Base-by-base conservation (phyloP, 2,888 invertebrate species). In the Chorisops tibialis region DNA sequence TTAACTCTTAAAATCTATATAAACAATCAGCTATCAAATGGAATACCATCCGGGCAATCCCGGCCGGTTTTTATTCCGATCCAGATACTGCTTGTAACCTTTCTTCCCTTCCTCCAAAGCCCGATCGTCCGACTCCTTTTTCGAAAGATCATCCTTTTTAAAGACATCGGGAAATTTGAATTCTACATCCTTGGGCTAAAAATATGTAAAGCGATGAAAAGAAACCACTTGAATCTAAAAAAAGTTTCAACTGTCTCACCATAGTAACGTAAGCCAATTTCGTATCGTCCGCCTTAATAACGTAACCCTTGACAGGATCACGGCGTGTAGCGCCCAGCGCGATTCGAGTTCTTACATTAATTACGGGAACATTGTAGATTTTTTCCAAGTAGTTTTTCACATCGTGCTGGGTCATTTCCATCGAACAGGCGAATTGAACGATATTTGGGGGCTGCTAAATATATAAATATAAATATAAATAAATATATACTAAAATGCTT, bases 321-420 rank as follows among this genome's bases (percentile, higher is more conserved):
- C 78, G 81, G 65, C 80, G 83, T 3, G 87, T 85, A 72, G 81
- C 82, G 64, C 94, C 94, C 72, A 86, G 69, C 41, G 81, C 81
- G 64, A 94, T 88, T 70, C 85, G 82, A 0, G 92, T 93, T 63
- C 87, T 81, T 0, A 98, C 87, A 71, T 89, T 81, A 1, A 88
- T 79, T 0, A 93, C 87, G 19, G 89, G 87, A 12, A 98, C 80
- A 63, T 91, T 85, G 74, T 99, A 99, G 68, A 99, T 96, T 80
- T 97, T 97, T 74, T 94, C 90, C 68, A 99, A 81, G 78, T 99
- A 99, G 78, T 94, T 94, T 74, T 86, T 87, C 0, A 99, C 82
- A 77, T 99, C 99, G 70, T 81, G 73, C 74, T 84, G 87, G 0
- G 94, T 95, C 98, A 99, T 99, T 82, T 93, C 87, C 80, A 91